Evolutionary conservation across 2,888 invertebrate genomes (phyloP).

Genomic region (Sarcophaga rosellei): DNA sequence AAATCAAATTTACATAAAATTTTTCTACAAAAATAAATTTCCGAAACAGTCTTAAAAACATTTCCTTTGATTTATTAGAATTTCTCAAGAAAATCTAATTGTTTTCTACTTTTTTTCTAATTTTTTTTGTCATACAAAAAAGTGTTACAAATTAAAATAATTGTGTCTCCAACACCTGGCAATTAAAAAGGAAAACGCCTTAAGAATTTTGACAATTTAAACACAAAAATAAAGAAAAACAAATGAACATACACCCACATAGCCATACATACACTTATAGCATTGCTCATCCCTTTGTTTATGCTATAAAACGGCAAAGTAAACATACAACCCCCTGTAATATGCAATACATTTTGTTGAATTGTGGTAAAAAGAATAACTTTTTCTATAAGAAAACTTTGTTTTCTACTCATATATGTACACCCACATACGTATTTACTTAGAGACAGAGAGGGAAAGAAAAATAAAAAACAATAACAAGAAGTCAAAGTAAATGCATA

Average conservation of each 20-base stretch:
- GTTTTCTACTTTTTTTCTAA: not conserved
- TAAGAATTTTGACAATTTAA: conserved; percentile 13
- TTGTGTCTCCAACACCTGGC: conserved; percentile 27
- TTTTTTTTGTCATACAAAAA: not conserved
- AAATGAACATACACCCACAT: too few relatives aligned
- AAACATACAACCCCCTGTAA: not conserved
- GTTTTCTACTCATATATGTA: not conserved
- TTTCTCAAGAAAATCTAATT: not conserved
- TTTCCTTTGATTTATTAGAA: conserved; percentile 18
- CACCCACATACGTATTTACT: not conserved
- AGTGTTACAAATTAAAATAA: conserved; percentile 27
- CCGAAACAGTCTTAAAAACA: too few relatives aligned
- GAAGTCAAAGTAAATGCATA: not conserved
- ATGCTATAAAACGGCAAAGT: too few relatives aligned
- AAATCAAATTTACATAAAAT: too few relatives aligned
- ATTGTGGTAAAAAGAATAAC: not conserved
- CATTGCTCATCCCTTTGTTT: too few relatives aligned
- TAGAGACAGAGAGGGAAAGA: too few relatives aligned
- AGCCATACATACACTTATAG: too few relatives aligned
- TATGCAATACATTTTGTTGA: conserved; percentile 9
- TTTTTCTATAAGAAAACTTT: not conserved
- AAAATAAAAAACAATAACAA: not conserved
- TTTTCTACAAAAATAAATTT: too few relatives aligned
- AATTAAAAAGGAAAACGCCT: conserved; percentile 47
- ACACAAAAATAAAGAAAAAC: not conserved